These are phyloP conservation scores for Poicephalus gulielmi DNA, from an alignment of 2,113 vertebrate genomes.

Conservation along the genomic window DNA sequence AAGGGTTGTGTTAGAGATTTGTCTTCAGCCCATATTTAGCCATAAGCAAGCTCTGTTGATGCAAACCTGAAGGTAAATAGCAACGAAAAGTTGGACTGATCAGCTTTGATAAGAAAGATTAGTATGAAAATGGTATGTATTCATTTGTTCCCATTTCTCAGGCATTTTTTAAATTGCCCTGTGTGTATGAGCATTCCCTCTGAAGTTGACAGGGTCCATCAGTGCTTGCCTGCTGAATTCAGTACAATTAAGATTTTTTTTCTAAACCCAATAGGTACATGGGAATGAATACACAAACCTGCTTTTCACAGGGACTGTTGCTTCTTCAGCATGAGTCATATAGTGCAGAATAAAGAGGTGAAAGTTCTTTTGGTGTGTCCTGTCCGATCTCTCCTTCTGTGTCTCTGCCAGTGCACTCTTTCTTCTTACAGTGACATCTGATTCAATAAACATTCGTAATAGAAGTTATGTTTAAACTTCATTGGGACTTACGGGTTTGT, in stretches of 20 bases:
- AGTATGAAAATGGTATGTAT: background rate
- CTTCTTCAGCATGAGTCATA: accelerated
- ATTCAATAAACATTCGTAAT: background rate
- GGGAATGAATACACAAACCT: background rate
- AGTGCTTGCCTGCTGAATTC: background rate
- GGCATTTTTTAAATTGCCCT: background rate
- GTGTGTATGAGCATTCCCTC: accelerated
- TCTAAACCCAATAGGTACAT: accelerated
- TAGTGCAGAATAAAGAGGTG: background rate
- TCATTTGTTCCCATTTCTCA: background rate
- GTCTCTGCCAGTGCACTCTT: background rate
- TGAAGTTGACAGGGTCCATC: background rate
- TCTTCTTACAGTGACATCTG: background rate
- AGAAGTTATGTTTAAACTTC: background rate
- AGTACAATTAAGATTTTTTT: background rate
- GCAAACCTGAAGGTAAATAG: background rate
- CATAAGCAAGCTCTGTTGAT: background rate
- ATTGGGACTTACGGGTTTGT: background rate
- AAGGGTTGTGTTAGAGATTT: background rate
- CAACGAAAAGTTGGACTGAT: background rate
- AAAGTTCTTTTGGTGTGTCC: background rate
- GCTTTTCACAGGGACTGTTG: background rate
- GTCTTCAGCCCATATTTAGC: background rate
- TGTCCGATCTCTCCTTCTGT: background rate
- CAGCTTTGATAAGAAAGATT: background rate